Evolutionary conservation across 2,888 invertebrate genomes (phyloP).

Genomic region (Drosophila mayaguana): DNA sequence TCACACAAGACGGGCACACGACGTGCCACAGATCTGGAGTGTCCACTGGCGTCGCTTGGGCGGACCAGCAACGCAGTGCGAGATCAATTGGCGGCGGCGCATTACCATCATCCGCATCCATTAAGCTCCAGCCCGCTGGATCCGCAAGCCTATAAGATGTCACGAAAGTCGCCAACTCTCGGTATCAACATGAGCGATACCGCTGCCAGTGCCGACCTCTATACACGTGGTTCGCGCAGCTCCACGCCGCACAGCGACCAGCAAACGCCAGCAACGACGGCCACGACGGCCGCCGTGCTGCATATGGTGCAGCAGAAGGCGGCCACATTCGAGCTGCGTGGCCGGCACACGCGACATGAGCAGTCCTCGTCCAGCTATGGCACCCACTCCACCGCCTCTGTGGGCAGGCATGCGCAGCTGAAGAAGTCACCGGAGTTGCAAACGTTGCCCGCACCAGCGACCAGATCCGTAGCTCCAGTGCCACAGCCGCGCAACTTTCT

Average conservation of each 20-base stretch:
- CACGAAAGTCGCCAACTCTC: conserved; percentile 84
- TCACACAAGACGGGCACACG: conserved; percentile 82
- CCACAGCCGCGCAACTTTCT: conserved; percentile 81
- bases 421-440: conserved; percentile 64
- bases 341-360: conserved; percentile 61
- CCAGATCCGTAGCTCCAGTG: conserved; percentile 52
- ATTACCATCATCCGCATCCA: conserved; percentile 85
- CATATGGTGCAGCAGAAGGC: conserved; percentile 80
- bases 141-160: conserved; percentile 85
- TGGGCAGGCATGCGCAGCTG: conserved; percentile 63
- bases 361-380: conserved; percentile 43
- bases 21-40: conserved; percentile 85
- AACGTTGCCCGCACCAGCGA: conserved; percentile 54
- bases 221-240: conserved; percentile 55
- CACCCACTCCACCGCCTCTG: conserved; percentile 75
- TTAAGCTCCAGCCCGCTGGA: conserved; percentile 85
- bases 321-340: conserved; percentile 81
- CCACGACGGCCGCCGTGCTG: conserved; percentile 56
- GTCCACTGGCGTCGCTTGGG: conserved; percentile 88
- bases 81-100: conserved; percentile 78
- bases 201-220: conserved; percentile 80
- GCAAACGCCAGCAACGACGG: conserved; percentile 50
- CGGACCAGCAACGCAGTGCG: conserved; percentile 84
- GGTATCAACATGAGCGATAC: conserved; percentile 82
- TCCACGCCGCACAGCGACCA: conserved; percentile 55